Percentiles rank a stretch among this genome's conserved stretches.
Evolutionary conservation across 2,888 invertebrate species (phyloP).

Genomic region (Microplitis manilae): DNA sequence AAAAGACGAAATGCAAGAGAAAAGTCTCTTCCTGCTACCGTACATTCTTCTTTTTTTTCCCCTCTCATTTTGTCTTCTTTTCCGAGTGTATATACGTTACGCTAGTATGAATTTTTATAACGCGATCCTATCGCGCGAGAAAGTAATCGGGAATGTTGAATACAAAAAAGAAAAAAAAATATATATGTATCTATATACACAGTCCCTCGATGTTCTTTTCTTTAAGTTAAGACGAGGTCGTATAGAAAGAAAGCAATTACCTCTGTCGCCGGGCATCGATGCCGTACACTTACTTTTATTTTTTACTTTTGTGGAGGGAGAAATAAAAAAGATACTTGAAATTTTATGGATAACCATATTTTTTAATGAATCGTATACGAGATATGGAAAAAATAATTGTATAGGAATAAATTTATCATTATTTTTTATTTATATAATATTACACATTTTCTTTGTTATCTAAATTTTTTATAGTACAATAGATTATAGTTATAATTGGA

Average conservation of each 20-base stretch:
- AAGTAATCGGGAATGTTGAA: constrained; percentile 51
- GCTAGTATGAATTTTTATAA: constrained; percentile 68
- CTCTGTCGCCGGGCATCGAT: constrained; percentile 42
- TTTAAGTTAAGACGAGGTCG: constrained; percentile 44
- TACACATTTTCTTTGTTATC: constrained; percentile 7
- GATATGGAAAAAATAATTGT: constrained; percentile 37
- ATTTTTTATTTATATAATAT: constrained; percentile 1
- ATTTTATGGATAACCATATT: constrained; percentile 38
- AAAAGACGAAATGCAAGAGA: constrained; percentile 54
- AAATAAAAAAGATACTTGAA: constrained; percentile 28
- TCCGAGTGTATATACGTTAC: constrained; percentile 14
- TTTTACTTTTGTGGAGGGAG: constrained; percentile 15
- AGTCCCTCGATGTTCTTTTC: constrained; percentile 40
- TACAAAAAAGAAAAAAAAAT: constrained; percentile 41
- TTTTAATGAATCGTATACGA: constrained; percentile 40
- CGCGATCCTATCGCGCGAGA: constrained; percentile 61
- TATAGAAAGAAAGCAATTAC: constrained; percentile 49
- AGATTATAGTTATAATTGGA: neutral
- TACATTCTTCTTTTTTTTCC: constrained; percentile 4
- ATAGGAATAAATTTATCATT: constrained; percentile 13
- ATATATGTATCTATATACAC: neutral
- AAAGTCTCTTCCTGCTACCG: constrained; percentile 47
- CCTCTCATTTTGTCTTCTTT: constrained; percentile 1
- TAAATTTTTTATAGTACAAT: neutral
- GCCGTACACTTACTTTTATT: constrained; percentile 15